Base-by-base conservation (phyloP, 2,888 invertebrate species). In the Drosophila leonis region DNA sequence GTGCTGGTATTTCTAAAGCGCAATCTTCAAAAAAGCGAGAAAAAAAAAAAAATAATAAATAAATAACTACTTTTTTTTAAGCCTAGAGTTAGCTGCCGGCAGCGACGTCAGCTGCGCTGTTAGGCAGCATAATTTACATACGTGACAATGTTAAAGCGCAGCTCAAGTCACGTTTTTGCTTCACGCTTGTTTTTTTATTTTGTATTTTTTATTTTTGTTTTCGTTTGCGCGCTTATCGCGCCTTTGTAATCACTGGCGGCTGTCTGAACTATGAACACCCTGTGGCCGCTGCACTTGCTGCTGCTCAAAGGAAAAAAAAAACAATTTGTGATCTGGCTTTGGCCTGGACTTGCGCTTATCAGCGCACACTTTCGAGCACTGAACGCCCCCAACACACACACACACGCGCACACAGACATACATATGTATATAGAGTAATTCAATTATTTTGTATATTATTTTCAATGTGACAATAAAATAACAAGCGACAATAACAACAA, bases 151-250 rank as follows among this genome's bases (percentile, higher is more conserved):
- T 78, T 78, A 61, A 80, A 86, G 90, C 90, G 77, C 77, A 87
- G 83, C 77, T 67, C 78, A 82, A 87, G 91, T 91, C 91, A 91
- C 92, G 92, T 91, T 92, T 91, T 55, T 65, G 66, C 72, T 80
- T 80, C 74, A 75, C 77, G 83, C 86, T 77, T 66, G 66, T 76
- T 76, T 52, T 20, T 82, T 42, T 20, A 5, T 12, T 20, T 42
- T 72, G 10, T 72, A 20, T 37, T 39, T 15, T 46, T 46, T 46
- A 48, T 48, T 48, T 78, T 49, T 49, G 33, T 33, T 49, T 49
- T 49, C 49, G 77, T 76, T 77, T 75, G 67, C 54, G 51, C 24
- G 55, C 49, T 61, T 64, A 42, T 65, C 59, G 59, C 51, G 20
- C 27, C 57, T 39, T 39, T 69, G 55, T 69, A 68, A 69, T 69